Percentiles rank a stretch among this genome's conserved stretches.
Evolutionary conservation across 2,888 invertebrate genomes (phyloP).

Genomic region (Achlya flavicornis): DNA sequence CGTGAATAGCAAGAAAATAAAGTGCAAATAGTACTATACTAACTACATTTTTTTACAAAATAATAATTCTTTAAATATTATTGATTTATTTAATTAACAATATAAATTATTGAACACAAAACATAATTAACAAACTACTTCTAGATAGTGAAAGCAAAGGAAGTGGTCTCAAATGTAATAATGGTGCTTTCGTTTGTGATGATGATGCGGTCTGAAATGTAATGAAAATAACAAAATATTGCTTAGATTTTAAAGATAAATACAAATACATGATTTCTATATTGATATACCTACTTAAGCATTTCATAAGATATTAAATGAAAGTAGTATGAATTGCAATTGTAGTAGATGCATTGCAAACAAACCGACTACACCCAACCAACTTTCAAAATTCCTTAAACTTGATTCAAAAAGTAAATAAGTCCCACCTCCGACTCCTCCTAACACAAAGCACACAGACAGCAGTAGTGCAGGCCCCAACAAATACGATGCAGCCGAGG

Average conservation of each 20-base stretch:
- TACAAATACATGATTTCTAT: neutral
- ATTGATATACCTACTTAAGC: no score
- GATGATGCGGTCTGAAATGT: slow-evolving; percentile 74
- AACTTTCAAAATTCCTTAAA: no score
- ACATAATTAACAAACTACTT: slow-evolving; percentile 18
- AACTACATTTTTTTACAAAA: neutral
- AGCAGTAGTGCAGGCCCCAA: slow-evolving; percentile 91
- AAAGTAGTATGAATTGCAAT: no score
- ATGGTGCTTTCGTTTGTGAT: slow-evolving; percentile 72
- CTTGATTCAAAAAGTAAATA: neutral
- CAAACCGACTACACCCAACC: no score
- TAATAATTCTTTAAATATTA: neutral
- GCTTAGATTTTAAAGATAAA: neutral
- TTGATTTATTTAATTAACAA: neutral
- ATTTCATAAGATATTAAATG: no score
- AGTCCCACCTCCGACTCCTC: slow-evolving; percentile 82
- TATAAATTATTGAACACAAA: slow-evolving; percentile 1
- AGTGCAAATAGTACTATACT: slow-evolving; percentile 3
- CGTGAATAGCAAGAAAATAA: slow-evolving; percentile 3
- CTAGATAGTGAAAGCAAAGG: slow-evolving; percentile 17
- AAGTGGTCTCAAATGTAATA: slow-evolving; percentile 59
- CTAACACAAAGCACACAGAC: slow-evolving; percentile 90
- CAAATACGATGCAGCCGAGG: slow-evolving; percentile 90
- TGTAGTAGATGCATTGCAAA: no score
- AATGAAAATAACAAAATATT: slow-evolving; percentile 32